Conservation (phyloP, 1,140 invertebrate genomes). For the Drosophila takahashii region DNA sequence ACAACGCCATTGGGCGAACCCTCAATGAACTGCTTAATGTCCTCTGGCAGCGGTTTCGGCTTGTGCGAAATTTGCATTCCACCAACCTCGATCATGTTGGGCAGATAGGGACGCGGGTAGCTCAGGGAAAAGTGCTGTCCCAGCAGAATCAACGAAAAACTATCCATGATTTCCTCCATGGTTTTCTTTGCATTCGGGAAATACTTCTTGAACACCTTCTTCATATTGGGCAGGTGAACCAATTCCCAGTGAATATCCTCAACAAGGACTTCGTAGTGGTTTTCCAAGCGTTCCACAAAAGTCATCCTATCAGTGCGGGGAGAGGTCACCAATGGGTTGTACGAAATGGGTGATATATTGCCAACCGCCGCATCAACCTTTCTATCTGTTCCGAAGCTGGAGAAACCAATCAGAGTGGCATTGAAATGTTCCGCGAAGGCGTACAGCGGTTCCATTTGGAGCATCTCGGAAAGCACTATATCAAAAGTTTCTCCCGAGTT, state of each 20-base stretch:
- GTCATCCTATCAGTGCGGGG: conserved; percentile 80
- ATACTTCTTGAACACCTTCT: conserved; percentile 66
- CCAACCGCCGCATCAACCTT: conserved; percentile 60
- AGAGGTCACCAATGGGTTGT: conserved; percentile 74
- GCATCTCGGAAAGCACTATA: conserved; percentile 69
- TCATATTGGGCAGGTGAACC: conserved; percentile 64
- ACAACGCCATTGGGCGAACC: conserved; percentile 86
- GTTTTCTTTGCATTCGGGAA: conserved; percentile 84
- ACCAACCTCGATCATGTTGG: conserved; percentile 87
- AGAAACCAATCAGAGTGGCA: conserved; percentile 68
- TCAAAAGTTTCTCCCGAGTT: conserved; percentile 72
- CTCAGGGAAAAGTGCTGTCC: conserved; percentile 86
- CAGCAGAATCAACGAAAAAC: conserved; percentile 85
- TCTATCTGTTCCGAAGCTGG: conserved; percentile 65
- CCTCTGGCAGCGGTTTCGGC: conserved; percentile 78
- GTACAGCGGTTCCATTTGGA: conserved; percentile 58
- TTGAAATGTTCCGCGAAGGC: conserved; percentile 73
- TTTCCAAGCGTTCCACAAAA: conserved; percentile 84
- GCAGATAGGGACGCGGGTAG: conserved; percentile 85
- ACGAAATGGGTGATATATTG: conserved; percentile 74
- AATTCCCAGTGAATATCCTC: conserved; percentile 20
- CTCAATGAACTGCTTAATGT: conserved; percentile 86
- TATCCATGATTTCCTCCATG: conserved; percentile 73
- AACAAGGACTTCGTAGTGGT: conserved; percentile 56
- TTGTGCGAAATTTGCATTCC: conserved; percentile 86